Base-by-base conservation (phyloP, 2,888 invertebrate genomes). In the Rhamnusium bicolor region DNA sequence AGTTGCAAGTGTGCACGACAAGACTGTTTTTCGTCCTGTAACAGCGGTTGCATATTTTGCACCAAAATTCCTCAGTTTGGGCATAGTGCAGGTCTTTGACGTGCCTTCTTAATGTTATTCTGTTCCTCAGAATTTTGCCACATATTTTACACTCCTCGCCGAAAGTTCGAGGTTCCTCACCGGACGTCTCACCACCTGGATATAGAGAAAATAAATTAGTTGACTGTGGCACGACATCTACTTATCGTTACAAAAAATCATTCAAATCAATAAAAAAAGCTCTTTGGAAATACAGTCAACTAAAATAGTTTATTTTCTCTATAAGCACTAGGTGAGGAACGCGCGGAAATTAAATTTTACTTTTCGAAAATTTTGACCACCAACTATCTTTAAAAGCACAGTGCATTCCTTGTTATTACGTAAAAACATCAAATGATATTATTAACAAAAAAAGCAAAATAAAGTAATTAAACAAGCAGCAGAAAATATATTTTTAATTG, bases 21-120 rank as follows among this genome's bases (percentile, higher is more conserved):
- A 86, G 81, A 80, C 85, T 85, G 75, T 86, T 86, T 77, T 84
- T 85, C 8, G 86, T 86, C 56, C 85, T 79, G 75, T 86, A 86
- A 70, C 80, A 81, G 49, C 84, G 82, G 72, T 84, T 82, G 79
- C 86, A 86, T 66, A 84, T 83, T 54, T 77, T 76, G 71, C 85
- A 85, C 83, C 84, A 83, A 66, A 82, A 85, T 71, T 83, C 81
- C 74, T 84, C 82, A n/a, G 81, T 84, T 69, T 84, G 84, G 12
- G 79, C 82, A 58, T 83, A 84, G 76, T 85, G 86, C 73, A 85
- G 80, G 75, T 86, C 85, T 80, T 82, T 83, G 66, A 85, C 79
- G 73, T 86, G 85, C 73, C 84, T 79, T 70, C 84, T 79, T 62
- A 86, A 79, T 16, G 85, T 85, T 63, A 84, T 83, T 75, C 84